Evolutionary conservation across 2,888 invertebrate genomes (phyloP).

Genomic region (Thelaira solivaga): DNA sequence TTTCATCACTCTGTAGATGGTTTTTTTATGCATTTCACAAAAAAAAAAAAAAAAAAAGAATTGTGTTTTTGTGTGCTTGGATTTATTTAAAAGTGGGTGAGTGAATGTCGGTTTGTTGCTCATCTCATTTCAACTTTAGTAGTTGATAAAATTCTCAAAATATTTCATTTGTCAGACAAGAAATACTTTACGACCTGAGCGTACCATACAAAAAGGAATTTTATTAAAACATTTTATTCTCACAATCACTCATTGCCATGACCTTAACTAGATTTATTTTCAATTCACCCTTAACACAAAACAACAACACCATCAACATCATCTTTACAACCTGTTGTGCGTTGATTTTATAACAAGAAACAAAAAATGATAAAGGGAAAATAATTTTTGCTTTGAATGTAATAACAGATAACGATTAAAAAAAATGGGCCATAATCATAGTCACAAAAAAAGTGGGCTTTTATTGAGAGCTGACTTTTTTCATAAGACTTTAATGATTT

Average conservation of each 20-base stretch:
- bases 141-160: conserved; percentile 18
- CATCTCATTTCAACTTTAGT: neutral
- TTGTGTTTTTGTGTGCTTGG: neutral
- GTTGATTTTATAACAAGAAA: conserved; percentile 3
- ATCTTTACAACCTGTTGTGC: conserved; percentile 40
- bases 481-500: too few relatives aligned
- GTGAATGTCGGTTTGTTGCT: neutral
- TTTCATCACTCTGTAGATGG: conserved; percentile 40
- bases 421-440: too few relatives aligned
- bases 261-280: conserved; percentile 43
- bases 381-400: neutral
- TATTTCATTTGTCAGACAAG: conserved; percentile 11
- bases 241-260: conserved; percentile 38
- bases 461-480: too few relatives aligned
- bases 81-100: conserved; percentile 31
- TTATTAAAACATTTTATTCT: neutral
- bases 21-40: neutral
- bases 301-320: too few relatives aligned
- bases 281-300: neutral
- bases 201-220: neutral
- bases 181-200: conserved; percentile 20
- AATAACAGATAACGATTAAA: neutral
- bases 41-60: neutral
- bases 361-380: neutral
- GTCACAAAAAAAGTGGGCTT: too few relatives aligned